Evolutionary conservation across 2,888 invertebrate species (phyloP).

Genomic region (Drosophila trichaetosa): DNA sequence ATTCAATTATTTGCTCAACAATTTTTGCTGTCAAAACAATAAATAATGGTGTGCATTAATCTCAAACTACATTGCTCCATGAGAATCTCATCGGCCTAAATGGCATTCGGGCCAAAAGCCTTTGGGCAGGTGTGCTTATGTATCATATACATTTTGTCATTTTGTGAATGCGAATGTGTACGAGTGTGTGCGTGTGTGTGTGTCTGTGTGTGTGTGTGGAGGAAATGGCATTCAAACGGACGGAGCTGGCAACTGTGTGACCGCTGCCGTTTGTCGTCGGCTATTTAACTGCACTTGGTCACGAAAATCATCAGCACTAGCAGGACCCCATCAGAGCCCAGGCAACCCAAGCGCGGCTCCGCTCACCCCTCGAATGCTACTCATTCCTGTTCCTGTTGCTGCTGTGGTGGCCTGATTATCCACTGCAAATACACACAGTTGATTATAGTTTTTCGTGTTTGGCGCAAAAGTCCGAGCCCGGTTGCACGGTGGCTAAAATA

Average conservation of each 20-base stretch:
- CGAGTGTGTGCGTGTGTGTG: background rate
- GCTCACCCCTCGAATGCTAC: conserved; percentile 17
- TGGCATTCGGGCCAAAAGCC: conserved; percentile 30
- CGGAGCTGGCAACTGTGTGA: conserved; percentile 51
- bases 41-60: conserved; percentile 35
- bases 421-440: conserved; percentile 81
- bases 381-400: conserved; percentile 16
- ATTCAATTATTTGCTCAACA: conserved; percentile 19
- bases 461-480: conserved; percentile 47
- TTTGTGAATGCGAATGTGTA: conserved; percentile 12
- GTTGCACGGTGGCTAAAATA: conserved; percentile 73
- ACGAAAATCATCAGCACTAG: conserved; percentile 75
- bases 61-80: conserved; percentile 15
- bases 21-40: conserved; percentile 9
- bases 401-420: conserved; percentile 71
- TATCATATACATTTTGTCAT: conserved; percentile 46
- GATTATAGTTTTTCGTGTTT: conserved; percentile 80
- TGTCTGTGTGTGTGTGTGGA: conserved; percentile 13
- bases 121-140: conserved; percentile 28
- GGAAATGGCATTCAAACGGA: conserved; percentile 55
- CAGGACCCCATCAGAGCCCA: conserved; percentile 6
- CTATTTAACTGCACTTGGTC: conserved; percentile 81
- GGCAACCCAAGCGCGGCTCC: background rate
- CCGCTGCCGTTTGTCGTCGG: conserved; percentile 67
- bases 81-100: conserved; percentile 61